Evolutionary conservation across 1,140 invertebrate species (phyloP), one percentile per base, ranked within the genome.

Genomic region (Drosophila insularis): DNA sequence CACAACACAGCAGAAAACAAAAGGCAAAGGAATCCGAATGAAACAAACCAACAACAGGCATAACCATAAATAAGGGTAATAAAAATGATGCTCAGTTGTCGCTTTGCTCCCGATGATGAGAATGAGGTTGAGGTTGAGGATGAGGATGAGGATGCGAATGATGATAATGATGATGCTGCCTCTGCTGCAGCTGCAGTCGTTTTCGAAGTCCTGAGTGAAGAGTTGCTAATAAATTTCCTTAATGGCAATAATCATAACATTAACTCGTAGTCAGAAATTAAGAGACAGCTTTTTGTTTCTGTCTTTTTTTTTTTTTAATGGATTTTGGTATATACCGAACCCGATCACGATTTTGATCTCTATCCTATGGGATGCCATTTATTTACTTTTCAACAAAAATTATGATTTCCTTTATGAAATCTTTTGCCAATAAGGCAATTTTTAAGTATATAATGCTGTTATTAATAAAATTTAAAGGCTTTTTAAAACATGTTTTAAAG

Each of bases 31-130:
- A 46, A 60, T 37, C 40, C 32, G 60, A 55, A 66, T 61, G 75
- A 62, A 78, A 74, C 53, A 46, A 54, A 40, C 55, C 56, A 60
- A 63, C 32, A 66, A 77, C 63, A 50, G 43, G 43, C 43, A 86
- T 87, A 86, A 87, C 79, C 84, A 86, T 86, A 86, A 86, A 86
- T 86, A 86, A 86, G 84, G 76, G 75, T 71, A 79, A 87, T 86
- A 87, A 86, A 86, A 86, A 68, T 86, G 82, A 86, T 86, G 82
- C 76, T 86, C 82, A 82, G 82, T 87, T 82, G 79, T 86, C 81
- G 81, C 75, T 64, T 61, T 62, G 55, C 40, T 35, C 63, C 64
- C 40, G 65, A 37, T 50, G 56, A 37, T 37, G 71, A 46, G 71
- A 63, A 60, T 58, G 55, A 17, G 7, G 31, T 53, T 65, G 73